These are phyloP conservation scores for Papilio aristodemus DNA, from an alignment of 1,140 invertebrate genomes.

Conservation along the genomic window DNA sequence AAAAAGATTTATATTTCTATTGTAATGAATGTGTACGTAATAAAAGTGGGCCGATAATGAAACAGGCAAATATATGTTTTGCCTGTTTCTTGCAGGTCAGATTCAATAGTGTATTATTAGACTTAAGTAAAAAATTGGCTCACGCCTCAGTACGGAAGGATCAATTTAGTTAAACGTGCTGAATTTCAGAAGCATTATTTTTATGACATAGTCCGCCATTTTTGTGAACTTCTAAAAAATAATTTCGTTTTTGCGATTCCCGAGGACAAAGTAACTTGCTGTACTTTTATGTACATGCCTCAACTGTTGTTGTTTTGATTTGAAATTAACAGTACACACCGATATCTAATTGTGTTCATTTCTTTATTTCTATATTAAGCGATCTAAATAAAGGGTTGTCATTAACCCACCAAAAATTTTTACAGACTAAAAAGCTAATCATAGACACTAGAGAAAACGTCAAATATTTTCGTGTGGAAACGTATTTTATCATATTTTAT, in stretches of 20 bases:
- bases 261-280: too few relatives aligned
- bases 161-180: background rate
- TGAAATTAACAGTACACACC: too few relatives aligned
- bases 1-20: too few relatives aligned
- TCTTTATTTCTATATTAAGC: background rate
- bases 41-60: background rate
- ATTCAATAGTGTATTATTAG: constrained; percentile 4
- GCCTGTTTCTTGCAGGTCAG: background rate
- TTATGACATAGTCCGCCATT: too few relatives aligned
- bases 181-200: background rate
- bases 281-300: too few relatives aligned
- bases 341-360: too few relatives aligned
- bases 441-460: background rate
- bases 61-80: background rate
- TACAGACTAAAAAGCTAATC: background rate
- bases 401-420: background rate
- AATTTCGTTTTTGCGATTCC: too few relatives aligned
- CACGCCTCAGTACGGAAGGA: background rate
- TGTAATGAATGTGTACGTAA: background rate
- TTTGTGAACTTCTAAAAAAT: too few relatives aligned
- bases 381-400: background rate
- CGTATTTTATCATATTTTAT: background rate
- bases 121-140: constrained; percentile 19
- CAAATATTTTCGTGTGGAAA: background rate
- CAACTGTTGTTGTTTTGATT: too few relatives aligned